Percentiles rank a stretch among this genome's conserved stretches.
Conservation (phyloP, 1,140 invertebrate genomes). For the Cyrtorhinus lividipennis region DNA sequence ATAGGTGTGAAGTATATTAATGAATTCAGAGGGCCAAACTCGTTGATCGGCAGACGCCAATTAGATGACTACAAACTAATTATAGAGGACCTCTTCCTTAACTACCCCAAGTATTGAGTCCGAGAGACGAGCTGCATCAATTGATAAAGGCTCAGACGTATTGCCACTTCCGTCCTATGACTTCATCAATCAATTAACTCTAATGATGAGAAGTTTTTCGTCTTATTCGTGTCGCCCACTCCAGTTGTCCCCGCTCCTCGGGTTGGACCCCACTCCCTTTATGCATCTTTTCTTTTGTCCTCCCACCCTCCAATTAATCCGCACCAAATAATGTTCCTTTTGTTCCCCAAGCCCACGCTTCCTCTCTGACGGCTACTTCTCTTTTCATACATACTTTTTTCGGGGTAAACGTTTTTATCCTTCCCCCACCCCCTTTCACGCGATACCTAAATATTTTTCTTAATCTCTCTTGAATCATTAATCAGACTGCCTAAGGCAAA, state of each 20-base stretch:
- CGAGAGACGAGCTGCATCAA: slow-evolving; percentile 8
- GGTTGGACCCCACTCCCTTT: background rate
- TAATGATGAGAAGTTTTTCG: slow-evolving; percentile 13
- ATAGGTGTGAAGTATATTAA: slow-evolving; percentile 10
- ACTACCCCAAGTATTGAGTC: slow-evolving; percentile 5
- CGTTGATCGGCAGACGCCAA: background rate
- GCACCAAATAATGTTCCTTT: slow-evolving; percentile 3
- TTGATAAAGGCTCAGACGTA: slow-evolving; percentile 12
- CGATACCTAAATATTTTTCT: background rate
- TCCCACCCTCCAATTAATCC: slow-evolving; percentile 1
- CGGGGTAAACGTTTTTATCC: background rate
- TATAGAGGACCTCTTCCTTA: slow-evolving; percentile 7
- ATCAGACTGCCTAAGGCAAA: background rate
- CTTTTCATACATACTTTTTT: background rate
- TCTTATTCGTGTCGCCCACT: background rate
- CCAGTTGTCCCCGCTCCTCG: background rate
- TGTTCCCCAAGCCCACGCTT: background rate
- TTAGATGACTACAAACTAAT: slow-evolving; percentile 5
- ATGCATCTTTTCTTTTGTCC: background rate
- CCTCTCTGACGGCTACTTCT: background rate
- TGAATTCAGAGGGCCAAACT: background rate
- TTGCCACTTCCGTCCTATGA: slow-evolving; percentile 16
- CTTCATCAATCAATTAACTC: slow-evolving; percentile 19
- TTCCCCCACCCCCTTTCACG: background rate
- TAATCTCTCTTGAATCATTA: background rate